Base-by-base conservation (phyloP, 2,113 vertebrate species). In the Conger conger region DNA sequence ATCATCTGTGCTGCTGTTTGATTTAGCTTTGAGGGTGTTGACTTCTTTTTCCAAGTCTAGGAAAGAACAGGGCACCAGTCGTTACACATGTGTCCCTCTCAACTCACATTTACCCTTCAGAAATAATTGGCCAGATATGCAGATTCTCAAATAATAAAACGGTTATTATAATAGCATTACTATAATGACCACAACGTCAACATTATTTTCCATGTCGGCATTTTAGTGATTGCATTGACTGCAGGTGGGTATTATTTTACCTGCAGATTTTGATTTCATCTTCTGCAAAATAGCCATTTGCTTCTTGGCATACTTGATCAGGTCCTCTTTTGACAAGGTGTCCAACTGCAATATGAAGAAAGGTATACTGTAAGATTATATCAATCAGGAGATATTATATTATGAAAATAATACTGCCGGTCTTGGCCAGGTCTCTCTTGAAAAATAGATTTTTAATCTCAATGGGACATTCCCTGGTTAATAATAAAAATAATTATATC, bases 261-360 rank as follows among this genome's bases (percentile, higher is more conserved):
- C 98, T 96, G 96, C 53, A 90, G 94, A 98, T 94, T 90, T 97
- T 86, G 94, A 92, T 89, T 99, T 99, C 82, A 96, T 91, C 93
- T 98, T 99, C 90, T 99, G 98, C 87, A 98, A 93, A 6, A 95
- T 88, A 92, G 96, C 94, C 91, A 99, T 93, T 87, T 99, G 98
- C 83, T 98, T 99, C 92, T 98, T 99, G 81, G 98, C 94, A 94
- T 97, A 99, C 92, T 99, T 99, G 91, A 99, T 99, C 81, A 99
- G 96, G 88, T 99, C 97, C 89, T 99, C 98, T 94, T 97, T 98
- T 63, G 98, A 94, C 79, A 99, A 88, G 0, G 96, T 96, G 93
- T 99, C 97, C 95, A 99, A 92, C 98, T 99, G 88, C 17, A 18
- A 82, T n/a, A 63, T 5, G 1, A 37, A 73, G 16, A 2, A 45